Conservation (phyloP, 2,797 vertebrate genomes). For the Danio albolineatus region DNA sequence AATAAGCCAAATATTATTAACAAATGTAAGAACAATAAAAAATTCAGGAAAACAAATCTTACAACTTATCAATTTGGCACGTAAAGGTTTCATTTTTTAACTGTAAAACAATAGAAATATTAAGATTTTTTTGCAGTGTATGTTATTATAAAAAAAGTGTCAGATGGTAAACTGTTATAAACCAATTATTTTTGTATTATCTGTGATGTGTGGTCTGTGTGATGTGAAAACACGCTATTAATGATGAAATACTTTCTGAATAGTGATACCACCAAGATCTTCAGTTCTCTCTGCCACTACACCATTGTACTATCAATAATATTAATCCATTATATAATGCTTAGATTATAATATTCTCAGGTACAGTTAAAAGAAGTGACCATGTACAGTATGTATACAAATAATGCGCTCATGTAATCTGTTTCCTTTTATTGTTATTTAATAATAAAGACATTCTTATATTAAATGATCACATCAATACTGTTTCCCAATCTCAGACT, state of each 20-base stretch:
- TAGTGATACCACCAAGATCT: conserved; percentile 1
- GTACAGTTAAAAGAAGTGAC: conserved; percentile 72
- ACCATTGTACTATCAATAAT: conserved; percentile 67
- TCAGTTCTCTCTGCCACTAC: conserved; percentile 2
- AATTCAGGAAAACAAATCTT: not conserved
- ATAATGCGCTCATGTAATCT: conserved; percentile 26
- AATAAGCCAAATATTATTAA: not conserved
- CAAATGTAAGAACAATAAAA: not conserved
- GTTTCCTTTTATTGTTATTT: conserved; percentile 38
- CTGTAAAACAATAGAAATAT: not conserved
- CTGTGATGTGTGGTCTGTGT: conserved; percentile 36
- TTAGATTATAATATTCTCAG: conserved; percentile 79
- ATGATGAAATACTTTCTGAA: conserved; percentile 9
- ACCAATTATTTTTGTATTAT: conserved; percentile 78
- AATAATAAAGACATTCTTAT: conserved; percentile 46
- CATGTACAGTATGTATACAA: conserved; percentile 55
- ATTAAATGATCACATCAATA: conserved; percentile 36
- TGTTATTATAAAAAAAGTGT: not conserved
- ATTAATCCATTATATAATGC: conserved; percentile 63
- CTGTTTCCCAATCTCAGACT: not conserved
- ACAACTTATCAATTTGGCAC: not conserved
- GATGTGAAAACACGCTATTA: not conserved
- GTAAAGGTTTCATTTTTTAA: not conserved
- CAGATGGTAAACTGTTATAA: too few relatives aligned
- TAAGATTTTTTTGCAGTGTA: not conserved